phyloP scores from a whole-genome alignment of 2,888 invertebrate genomes.

The Zele albiditarsus region DNA sequence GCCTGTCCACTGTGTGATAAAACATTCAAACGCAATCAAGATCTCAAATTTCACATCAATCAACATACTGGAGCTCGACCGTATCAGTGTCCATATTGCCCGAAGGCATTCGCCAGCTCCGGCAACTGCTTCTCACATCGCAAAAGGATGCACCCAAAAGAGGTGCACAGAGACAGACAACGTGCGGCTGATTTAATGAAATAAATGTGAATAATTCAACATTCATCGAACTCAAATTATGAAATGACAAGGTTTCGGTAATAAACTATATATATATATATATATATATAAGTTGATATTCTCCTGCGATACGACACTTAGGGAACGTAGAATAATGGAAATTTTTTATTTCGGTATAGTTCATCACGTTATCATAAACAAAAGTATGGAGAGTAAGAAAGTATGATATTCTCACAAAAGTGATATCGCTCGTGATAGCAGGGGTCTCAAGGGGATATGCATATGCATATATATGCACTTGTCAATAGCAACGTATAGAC shows the following conservation, averaged over 20 bases:
- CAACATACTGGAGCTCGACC: constrained; percentile 84
- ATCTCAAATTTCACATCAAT: constrained; percentile 84
- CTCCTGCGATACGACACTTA: too few species aligned
- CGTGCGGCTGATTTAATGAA: constrained; percentile 76
- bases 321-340: too few species aligned
- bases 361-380: too few species aligned
- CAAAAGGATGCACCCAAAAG: constrained; percentile 81
- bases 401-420: too few species aligned
- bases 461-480: too few species aligned
- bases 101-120: constrained; percentile 82
- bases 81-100: constrained; percentile 83
- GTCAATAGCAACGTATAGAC: background rate
- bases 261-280: background rate
- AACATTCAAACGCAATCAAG: constrained; percentile 83
- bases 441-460: too few species aligned
- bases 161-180: constrained; percentile 76
- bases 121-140: constrained; percentile 84
- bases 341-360: too few species aligned
- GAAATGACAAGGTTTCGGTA: background rate
- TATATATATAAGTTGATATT: background rate
- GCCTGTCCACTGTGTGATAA: constrained; percentile 81
- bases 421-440: too few species aligned
- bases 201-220: constrained; percentile 65
- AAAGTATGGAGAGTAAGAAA: too few species aligned
- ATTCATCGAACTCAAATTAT: background rate